Evolutionary conservation across 2,797 vertebrate genomes (phyloP).

Genomic region (Poeciliopsis turneri): DNA sequence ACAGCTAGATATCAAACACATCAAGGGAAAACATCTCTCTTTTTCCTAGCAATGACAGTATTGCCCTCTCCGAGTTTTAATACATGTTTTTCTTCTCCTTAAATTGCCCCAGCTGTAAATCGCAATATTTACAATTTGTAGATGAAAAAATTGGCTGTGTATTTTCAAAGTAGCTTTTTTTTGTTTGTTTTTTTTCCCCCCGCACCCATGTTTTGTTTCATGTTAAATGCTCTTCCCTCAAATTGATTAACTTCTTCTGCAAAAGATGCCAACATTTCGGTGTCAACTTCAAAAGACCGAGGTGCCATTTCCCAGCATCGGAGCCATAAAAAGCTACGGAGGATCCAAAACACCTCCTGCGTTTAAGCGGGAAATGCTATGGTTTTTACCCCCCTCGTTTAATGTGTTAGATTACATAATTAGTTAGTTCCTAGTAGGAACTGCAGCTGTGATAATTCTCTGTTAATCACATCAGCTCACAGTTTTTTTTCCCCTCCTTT

Average conservation of each 20-base stretch:
- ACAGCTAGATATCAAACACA: too few relatives aligned
- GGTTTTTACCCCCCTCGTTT: constrained; percentile 77
- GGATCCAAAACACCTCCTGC: constrained; percentile 63
- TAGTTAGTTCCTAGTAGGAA: constrained; percentile 77
- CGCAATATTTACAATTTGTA: neutral
- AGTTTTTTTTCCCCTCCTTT: constrained; percentile 52
- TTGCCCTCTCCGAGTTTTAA: neutral
- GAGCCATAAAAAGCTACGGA: constrained; percentile 15
- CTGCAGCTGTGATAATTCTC: constrained; percentile 83
- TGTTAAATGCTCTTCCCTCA: constrained; percentile 13
- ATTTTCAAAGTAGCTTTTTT: neutral
- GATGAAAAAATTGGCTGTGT: neutral
- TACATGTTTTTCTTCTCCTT: neutral
- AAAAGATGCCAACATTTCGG: constrained; percentile 14
- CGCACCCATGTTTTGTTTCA: neutral
- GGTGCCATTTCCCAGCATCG: constrained; percentile 21
- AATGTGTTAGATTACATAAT: constrained; percentile 84
- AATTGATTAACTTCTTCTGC: constrained; percentile 6
- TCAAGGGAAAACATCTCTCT: too few relatives aligned
- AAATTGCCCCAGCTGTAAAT: neutral
- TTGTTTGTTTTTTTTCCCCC: too few relatives aligned
- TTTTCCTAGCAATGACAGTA: neutral
- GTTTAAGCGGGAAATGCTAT: constrained; percentile 68
- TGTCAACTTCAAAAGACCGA: constrained; percentile 15
- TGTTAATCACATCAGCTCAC: constrained; percentile 83